Evolutionary conservation across 1,140 invertebrate genomes (phyloP), one percentile per base, ranked within the genome.

Genomic region (Patella vulgata): DNA sequence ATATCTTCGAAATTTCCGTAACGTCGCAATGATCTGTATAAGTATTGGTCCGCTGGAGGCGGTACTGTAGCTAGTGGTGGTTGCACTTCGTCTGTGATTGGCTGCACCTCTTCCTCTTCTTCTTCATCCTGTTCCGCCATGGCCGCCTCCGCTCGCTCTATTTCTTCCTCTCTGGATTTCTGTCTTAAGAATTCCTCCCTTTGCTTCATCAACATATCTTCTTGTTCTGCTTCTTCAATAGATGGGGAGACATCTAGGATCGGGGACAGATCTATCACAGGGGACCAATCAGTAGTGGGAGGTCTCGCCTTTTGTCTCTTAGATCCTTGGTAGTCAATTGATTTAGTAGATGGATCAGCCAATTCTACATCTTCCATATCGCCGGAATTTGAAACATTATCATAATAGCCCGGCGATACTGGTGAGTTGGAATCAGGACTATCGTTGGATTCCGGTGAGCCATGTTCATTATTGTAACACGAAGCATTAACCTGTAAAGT

Each of bases 181-280:
- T 74, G 70, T 33, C 73, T 62, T 51, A 74, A 48, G 14, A 74
- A 55, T 48, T 77, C 77, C 40, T 76, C 74, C 50, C 73, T 66
- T 58, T 82, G 82, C 44, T 80, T 75, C 3, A 73, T 75, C 23
- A 81, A 63, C 84, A 87, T 85, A 55, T 85, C 80, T 53, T 81
- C 82, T 55, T 86, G 84, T 59, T 86, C 86, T 6, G 85, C 84
- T 46, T 83, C 79, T 69, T 87, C 86, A 14, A 87, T 59, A 1
- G 85, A 86, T 0, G 86, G 85, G 1, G 86, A 86, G 1, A 87
- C 85, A 70, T 86, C 86, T 48, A 86, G 50, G 39, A 87, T 87
- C 1, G 86, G 86, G 6, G 85, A 87, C 8, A 87, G 73, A 51
- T 86, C 85, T 40, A 84, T 84, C 2, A 85, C 81, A n/a, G 84